Evolutionary conservation across 2,797 vertebrate species (phyloP).

Genomic region (Phoxinus dragarum): DNA sequence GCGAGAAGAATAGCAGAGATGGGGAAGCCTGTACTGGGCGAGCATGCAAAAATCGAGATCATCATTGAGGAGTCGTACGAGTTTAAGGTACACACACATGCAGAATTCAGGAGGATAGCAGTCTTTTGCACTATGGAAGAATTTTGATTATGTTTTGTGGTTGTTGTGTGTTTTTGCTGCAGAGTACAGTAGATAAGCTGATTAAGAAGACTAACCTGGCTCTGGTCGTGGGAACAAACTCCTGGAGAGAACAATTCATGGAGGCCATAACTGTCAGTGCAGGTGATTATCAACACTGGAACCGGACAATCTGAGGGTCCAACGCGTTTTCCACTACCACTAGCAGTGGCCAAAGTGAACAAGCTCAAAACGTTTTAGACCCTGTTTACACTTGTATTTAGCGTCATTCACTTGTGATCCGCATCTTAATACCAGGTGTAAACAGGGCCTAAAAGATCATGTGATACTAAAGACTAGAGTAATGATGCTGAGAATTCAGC

Average conservation of each 20-base stretch:
- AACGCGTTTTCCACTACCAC: no score
- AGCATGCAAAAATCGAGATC: slow-evolving; percentile 94
- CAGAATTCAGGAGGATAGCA: not conserved
- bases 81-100: slow-evolving; percentile 87
- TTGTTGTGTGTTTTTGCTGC: slow-evolving; percentile 50
- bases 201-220: slow-evolving; percentile 99
- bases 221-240: slow-evolving; percentile 97
- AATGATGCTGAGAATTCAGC: not conserved
- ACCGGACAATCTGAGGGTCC: not conserved
- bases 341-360: no score
- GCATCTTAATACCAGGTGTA: not conserved
- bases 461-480: not conserved
- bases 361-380: no score
- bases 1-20: slow-evolving; percentile 98
- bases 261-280: slow-evolving; percentile 98
- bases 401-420: not conserved
- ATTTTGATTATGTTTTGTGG: not conserved
- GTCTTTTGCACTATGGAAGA: not conserved
- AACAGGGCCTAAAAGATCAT: not conserved
- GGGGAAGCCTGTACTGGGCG: slow-evolving; percentile 94
- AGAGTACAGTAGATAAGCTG: slow-evolving; percentile 98
- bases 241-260: slow-evolving; percentile 98
- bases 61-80: slow-evolving; percentile 98
- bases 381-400: not conserved
- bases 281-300: slow-evolving; percentile 78